A percentile compares a stretch with the other conserved stretches of the same genome.
phyloP scores from a whole-genome alignment of 2,888 invertebrate species.

The Parapristionchus giblindavisi region DNA sequence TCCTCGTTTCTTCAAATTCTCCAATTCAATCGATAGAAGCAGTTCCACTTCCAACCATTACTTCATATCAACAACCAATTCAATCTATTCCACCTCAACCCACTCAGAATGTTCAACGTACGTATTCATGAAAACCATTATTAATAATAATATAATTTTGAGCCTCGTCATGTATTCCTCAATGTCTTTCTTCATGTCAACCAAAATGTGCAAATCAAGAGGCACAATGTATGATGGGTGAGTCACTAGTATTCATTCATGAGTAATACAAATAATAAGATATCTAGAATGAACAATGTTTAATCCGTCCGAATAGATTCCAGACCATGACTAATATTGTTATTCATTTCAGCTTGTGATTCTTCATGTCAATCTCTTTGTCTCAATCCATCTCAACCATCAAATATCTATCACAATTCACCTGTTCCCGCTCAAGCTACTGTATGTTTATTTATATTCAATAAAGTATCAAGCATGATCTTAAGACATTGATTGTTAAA shows the following conservation, averaged over 20 bases:
- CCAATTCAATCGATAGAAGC: conserved; percentile 6
- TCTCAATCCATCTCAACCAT: neutral
- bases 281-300: neutral
- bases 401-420: neutral
- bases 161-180: neutral
- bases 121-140: no score
- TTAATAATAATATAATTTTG: no score
- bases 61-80: conserved; percentile 1
- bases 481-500: no score
- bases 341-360: conserved; percentile 25
- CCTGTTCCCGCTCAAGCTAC: no score
- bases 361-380: conserved; percentile 32
- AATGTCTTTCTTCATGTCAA: conserved; percentile 29
- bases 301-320: neutral
- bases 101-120: neutral
- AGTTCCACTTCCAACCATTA: conserved; percentile 17
- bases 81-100: neutral
- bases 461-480: no score
- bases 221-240: conserved; percentile 23
- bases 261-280: neutral
- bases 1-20: neutral
- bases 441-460: no score
- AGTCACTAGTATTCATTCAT: neutral
- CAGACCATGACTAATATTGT: neutral
- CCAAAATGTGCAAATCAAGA: conserved; percentile 2